These are phyloP conservation scores for Rhagoletis zephyria DNA, from an alignment of 1,140 invertebrate species.

Conservation along the genomic window DNA sequence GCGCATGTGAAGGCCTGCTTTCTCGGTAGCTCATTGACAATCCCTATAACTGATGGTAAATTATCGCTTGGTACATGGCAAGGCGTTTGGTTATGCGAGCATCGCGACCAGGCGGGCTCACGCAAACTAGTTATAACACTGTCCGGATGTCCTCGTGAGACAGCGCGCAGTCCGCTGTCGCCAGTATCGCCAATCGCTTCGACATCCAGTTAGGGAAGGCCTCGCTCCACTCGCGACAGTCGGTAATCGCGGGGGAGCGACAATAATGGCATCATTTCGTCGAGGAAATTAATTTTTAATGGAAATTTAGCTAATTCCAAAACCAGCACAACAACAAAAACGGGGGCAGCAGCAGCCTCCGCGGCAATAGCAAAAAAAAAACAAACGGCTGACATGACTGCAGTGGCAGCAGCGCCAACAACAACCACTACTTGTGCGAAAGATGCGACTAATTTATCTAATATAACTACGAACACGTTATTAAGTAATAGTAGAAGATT, in stretches of 20 bases:
- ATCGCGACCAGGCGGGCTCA: constrained; percentile 94
- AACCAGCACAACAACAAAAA: constrained; percentile 58
- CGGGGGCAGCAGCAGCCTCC: constrained; percentile 8
- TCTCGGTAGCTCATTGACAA: constrained; percentile 93
- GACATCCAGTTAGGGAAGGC: constrained; percentile 88
- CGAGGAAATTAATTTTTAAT: constrained; percentile 73
- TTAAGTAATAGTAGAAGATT: constrained; percentile 62
- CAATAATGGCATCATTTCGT: constrained; percentile 74
- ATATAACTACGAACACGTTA: constrained; percentile 57
- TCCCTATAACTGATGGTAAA: constrained; percentile 95
- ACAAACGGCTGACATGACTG: background rate
- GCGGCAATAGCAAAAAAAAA: background rate
- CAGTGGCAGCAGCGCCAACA: background rate
- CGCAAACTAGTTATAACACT: constrained; percentile 92
- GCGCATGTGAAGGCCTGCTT: constrained; percentile 98
- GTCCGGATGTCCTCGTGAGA: constrained; percentile 89
- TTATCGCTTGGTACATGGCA: constrained; percentile 96
- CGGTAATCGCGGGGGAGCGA: constrained; percentile 74
- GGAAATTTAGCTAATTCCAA: constrained; percentile 72
- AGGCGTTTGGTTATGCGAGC: constrained; percentile 97
- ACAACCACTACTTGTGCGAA: constrained; percentile 52
- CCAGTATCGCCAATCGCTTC: constrained; percentile 87
- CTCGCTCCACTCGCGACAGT: constrained; percentile 74
- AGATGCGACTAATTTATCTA: constrained; percentile 47
- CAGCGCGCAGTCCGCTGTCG: constrained; percentile 86